phyloP scores from a whole-genome alignment of 1,140 invertebrate genomes.

The Chrysopa pallens region DNA sequence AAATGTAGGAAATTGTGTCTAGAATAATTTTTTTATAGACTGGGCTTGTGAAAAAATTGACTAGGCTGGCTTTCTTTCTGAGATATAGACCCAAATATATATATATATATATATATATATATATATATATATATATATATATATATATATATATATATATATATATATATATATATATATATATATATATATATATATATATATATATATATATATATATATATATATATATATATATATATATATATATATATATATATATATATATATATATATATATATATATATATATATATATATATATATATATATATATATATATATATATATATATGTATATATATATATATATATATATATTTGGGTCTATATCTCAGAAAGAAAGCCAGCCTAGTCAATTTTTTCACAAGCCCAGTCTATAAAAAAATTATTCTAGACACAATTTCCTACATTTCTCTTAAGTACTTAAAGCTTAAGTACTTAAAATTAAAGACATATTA shows the following conservation, averaged over 20 bases:
- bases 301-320: not conserved
- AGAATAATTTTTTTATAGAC: too few species aligned
- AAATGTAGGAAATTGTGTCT: too few species aligned
- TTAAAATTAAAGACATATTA: not conserved
- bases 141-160: not conserved
- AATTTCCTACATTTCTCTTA: too few species aligned
- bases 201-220: slow-evolving; percentile 1
- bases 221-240: slow-evolving; percentile 2
- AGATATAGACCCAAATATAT: too few species aligned
- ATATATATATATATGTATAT: slow-evolving; percentile 1
- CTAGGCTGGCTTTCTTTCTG: too few species aligned
- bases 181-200: not conserved
- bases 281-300: slow-evolving; percentile 3
- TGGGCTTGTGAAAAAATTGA: too few species aligned
- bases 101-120: too few species aligned
- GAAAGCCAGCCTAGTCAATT: too few species aligned
- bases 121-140: too few species aligned
- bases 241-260: slow-evolving; percentile 4
- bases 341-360: too few species aligned
- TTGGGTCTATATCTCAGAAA: too few species aligned
- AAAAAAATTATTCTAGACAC: not conserved
- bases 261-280: slow-evolving; percentile 4
- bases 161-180: not conserved
- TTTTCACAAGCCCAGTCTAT: not conserved
- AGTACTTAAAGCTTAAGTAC: not conserved